Evolutionary conservation across 2,888 invertebrate genomes (phyloP).

Genomic region (Campoplex capitator): DNA sequence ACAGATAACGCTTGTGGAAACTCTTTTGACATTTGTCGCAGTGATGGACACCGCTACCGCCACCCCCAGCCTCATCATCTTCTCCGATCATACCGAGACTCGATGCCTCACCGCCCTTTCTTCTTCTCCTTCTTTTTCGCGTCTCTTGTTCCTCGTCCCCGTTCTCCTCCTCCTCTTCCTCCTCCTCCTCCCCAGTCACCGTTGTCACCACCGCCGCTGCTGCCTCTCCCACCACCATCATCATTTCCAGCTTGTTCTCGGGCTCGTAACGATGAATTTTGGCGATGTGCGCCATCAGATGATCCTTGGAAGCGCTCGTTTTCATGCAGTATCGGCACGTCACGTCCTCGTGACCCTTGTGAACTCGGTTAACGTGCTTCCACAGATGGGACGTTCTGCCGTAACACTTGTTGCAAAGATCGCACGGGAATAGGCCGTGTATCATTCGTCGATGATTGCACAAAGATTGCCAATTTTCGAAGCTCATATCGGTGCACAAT

Average conservation of each 20-base stretch:
- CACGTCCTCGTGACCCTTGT: slow-evolving; percentile 87
- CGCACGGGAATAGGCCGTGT: slow-evolving; percentile 87
- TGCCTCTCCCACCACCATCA: neutral
- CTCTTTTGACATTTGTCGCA: slow-evolving; percentile 87
- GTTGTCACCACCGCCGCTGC: neutral
- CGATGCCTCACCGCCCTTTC: slow-evolving; percentile 69
- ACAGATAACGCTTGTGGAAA: slow-evolving; percentile 86
- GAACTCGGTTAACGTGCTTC: slow-evolving; percentile 88
- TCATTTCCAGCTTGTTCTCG: slow-evolving; percentile 75
- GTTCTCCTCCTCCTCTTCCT: slow-evolving; percentile 82
- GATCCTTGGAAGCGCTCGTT: slow-evolving; percentile 87
- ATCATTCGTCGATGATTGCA: slow-evolving; percentile 85
- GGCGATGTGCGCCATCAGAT: slow-evolving; percentile 86
- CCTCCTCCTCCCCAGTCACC: neutral
- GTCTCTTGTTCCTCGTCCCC: neutral
- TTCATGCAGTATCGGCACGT: slow-evolving; percentile 87
- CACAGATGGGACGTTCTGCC: slow-evolving; percentile 87
- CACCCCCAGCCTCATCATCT: neutral
- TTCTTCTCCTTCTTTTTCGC: slow-evolving; percentile 71
- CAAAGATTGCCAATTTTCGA: slow-evolving; percentile 85
- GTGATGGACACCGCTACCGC: slow-evolving; percentile 82
- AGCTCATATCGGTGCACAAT: slow-evolving; percentile 81
- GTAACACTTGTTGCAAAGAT: slow-evolving; percentile 87
- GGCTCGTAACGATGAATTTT: slow-evolving; percentile 85
- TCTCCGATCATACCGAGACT: slow-evolving; percentile 69